Evolutionary conservation across 2,888 invertebrate species (phyloP).

Genomic region (Phalera bucephala): DNA sequence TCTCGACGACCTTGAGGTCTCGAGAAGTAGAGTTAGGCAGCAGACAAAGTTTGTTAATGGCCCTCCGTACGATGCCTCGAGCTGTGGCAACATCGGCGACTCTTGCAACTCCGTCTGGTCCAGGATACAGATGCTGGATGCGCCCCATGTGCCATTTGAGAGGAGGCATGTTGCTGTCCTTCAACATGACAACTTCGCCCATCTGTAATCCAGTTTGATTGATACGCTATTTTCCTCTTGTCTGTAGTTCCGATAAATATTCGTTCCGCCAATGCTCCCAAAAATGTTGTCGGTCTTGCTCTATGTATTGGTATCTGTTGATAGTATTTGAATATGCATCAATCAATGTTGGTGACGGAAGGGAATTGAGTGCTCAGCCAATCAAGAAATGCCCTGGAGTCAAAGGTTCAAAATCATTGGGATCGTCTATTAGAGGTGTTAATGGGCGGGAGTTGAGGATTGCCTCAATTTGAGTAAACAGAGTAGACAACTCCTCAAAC

Average conservation of each 20-base stretch:
- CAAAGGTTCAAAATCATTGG: neutral
- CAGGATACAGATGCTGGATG: neutral
- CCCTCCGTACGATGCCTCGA: neutral
- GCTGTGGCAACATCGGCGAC: neutral
- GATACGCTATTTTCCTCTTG: slow-evolving; percentile 7
- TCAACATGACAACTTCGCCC: neutral
- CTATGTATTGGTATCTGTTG: neutral
- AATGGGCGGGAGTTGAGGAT: neutral
- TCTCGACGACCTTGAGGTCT: too few relatives aligned
- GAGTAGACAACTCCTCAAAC: slow-evolving; percentile 5
- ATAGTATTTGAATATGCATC: slow-evolving; percentile 6
- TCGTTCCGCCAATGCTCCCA: slow-evolving; percentile 16
- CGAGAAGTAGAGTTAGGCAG: too few relatives aligned
- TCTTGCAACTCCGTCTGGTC: neutral
- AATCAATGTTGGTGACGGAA: neutral
- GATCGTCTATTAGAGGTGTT: neutral
- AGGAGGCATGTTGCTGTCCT: neutral
- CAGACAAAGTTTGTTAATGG: neutral
- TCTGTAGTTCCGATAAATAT: slow-evolving; percentile 14
- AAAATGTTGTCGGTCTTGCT: slow-evolving; percentile 10
- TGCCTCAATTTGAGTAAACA: slow-evolving; percentile 1
- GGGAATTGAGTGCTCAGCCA: neutral
- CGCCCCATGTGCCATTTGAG: neutral
- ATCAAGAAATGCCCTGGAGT: slow-evolving; percentile 1
- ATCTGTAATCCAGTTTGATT: neutral